Conservation (phyloP, 1,140 invertebrate species). For the Nasonia vitripennis region DNA sequence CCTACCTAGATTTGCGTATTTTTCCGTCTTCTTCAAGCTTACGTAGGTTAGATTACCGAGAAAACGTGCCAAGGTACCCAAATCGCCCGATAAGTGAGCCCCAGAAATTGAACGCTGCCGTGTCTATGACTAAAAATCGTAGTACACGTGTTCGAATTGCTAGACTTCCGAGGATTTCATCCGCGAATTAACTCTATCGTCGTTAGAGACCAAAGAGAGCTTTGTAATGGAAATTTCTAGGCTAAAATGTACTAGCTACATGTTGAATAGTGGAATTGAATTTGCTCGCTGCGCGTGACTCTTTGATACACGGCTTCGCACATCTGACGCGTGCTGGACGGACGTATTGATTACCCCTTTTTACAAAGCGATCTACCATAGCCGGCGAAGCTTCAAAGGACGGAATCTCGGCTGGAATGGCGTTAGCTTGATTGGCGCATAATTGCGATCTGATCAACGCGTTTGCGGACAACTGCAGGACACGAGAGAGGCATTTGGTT, state of each 20-base stretch:
- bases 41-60: no score
- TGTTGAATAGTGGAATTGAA: background rate
- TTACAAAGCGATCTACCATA: background rate
- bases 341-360: no score
- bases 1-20: no score
- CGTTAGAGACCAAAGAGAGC: background rate
- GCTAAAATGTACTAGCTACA: no score
- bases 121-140: background rate
- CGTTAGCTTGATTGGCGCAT: conserved; percentile 11
- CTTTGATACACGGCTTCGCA: background rate
- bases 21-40: no score
- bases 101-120: background rate
- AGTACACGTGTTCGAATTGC: background rate
- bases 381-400: background rate
- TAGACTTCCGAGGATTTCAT: conserved; percentile 23
- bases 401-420: background rate
- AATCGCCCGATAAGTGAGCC: no score
- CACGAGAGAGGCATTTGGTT: background rate
- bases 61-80: no score
- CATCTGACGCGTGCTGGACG: no score
- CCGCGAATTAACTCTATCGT: conserved; percentile 6
- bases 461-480: background rate
- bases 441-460: conserved; percentile 24
- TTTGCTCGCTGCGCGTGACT: background rate
- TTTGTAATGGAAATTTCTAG: conserved; percentile 40